phyloP scores from a whole-genome alignment of 1,140 invertebrate species.

The Papilio glaucus region DNA sequence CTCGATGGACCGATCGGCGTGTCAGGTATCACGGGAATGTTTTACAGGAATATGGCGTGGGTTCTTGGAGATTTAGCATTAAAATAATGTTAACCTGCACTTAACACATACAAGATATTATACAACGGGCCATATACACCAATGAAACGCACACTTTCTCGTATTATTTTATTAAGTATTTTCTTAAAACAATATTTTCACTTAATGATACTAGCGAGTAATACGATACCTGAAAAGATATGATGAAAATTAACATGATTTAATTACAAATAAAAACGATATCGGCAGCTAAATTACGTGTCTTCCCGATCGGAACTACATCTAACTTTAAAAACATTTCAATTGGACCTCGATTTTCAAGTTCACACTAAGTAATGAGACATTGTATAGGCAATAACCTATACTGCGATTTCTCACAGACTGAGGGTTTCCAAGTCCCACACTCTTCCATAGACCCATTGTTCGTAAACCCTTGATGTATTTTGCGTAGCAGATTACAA shows the following conservation, averaged over 20 bases:
- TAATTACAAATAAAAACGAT: constrained; percentile 72
- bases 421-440: background rate
- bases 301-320: constrained; percentile 64
- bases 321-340: constrained; percentile 72
- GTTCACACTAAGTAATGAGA: constrained; percentile 74
- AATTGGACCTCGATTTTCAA: constrained; percentile 80
- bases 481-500: background rate
- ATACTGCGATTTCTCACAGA: background rate
- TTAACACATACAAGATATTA: constrained; percentile 34
- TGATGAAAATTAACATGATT: constrained; percentile 81
- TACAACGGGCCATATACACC: background rate
- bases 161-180: constrained; percentile 78
- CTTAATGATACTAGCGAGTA: constrained; percentile 80
- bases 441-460: background rate
- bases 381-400: constrained; percentile 51
- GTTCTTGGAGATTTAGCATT: constrained; percentile 67
- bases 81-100: constrained; percentile 40
- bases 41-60: constrained; percentile 77
- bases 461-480: background rate
- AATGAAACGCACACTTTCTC: constrained; percentile 59
- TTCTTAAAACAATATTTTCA: constrained; percentile 78
- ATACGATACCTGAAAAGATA: constrained; percentile 78
- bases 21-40: constrained; percentile 75
- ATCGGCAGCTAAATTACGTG: constrained; percentile 66
- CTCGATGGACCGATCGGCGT: constrained; percentile 72